Conservation (phyloP, 2,888 invertebrate species). For the Troides helena region DNA sequence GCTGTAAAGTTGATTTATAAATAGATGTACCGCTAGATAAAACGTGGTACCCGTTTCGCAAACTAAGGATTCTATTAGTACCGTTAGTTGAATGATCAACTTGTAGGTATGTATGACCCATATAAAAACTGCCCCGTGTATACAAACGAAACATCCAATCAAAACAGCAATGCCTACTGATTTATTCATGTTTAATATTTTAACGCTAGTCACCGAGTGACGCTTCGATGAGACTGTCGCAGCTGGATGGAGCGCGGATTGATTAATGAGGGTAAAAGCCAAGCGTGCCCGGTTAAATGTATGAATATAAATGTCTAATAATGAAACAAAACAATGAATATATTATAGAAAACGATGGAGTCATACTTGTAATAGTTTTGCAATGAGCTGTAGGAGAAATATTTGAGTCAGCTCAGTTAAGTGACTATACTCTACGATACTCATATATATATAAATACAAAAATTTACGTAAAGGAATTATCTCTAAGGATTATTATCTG, state of each 20-base stretch:
- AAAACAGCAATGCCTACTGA: conserved; percentile 7
- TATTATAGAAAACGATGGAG: background rate
- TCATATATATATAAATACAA: too few species aligned
- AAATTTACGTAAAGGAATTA: too few species aligned
- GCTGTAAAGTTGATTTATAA: too few species aligned
- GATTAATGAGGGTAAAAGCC: conserved; percentile 25
- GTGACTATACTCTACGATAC: too few species aligned
- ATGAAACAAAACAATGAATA: conserved; percentile 10
- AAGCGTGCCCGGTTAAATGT: conserved; percentile 12
- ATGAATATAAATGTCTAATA: conserved; percentile 12
- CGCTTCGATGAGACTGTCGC: conserved; percentile 28
- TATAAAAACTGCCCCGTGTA: background rate
- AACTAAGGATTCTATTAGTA: too few species aligned
- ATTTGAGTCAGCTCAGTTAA: too few species aligned
- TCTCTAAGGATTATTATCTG: too few species aligned
- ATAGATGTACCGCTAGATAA: too few species aligned
- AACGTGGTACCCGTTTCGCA: too few species aligned
- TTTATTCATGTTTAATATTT: conserved; percentile 26
- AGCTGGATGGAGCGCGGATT: conserved; percentile 24
- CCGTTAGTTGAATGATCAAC: background rate
- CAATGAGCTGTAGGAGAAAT: too few species aligned
- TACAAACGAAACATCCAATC: background rate
- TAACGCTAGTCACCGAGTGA: conserved; percentile 19
- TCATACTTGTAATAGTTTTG: background rate
- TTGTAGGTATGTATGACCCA: background rate